phyloP scores from a whole-genome alignment of 2,113 vertebrate species.

The Aythya baeri region DNA sequence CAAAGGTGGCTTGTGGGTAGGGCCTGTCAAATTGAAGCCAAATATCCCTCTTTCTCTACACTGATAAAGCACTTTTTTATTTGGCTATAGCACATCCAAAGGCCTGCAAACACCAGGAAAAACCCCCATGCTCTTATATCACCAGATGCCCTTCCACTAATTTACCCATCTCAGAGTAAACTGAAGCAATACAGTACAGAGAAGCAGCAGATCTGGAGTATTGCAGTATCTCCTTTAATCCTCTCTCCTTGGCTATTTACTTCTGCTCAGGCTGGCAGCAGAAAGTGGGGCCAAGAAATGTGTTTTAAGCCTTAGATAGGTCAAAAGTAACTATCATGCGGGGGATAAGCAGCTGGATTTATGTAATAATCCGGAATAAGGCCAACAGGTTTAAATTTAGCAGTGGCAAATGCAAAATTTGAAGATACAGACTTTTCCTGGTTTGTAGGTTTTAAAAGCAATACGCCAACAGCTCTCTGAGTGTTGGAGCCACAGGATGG shows the following conservation, averaged over 20 bases:
- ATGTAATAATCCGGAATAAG: background rate
- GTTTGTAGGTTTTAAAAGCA: background rate
- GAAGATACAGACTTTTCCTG: background rate
- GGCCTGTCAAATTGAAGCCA: background rate
- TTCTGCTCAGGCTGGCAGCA: background rate
- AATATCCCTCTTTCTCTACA: background rate
- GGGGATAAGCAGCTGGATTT: background rate
- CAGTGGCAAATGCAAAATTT: background rate
- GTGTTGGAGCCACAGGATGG: background rate
- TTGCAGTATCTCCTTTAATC: background rate
- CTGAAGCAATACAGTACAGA: background rate
- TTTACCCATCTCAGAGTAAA: background rate
- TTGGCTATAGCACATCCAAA: background rate
- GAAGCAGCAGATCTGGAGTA: background rate
- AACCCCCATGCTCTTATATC: background rate
- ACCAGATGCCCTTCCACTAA: background rate
- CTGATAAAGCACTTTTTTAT: background rate
- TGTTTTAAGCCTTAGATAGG: background rate
- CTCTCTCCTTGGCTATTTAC: background rate
- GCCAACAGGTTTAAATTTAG: background rate
- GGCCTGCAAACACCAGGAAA: background rate
- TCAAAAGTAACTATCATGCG: background rate
- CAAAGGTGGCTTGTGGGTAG: background rate
- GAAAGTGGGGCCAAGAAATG: background rate
- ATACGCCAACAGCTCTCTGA: background rate